These are phyloP conservation scores for Coelinius sp. DNA, from an alignment of 2,888 invertebrate genomes.

Conservation along the genomic window DNA sequence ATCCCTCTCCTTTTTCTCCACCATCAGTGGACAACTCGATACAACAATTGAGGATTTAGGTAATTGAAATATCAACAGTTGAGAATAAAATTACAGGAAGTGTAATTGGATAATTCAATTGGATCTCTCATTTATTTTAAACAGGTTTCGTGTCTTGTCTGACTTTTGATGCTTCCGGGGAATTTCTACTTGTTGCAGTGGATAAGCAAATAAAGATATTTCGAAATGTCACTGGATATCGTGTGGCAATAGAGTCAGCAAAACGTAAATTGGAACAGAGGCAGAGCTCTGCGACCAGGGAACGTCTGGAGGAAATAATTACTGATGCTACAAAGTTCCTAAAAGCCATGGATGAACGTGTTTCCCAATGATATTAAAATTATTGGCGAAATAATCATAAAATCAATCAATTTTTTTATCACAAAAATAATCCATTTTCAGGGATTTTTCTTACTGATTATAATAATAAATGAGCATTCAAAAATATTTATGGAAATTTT, in stretches of 20 bases:
- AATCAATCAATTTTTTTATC: slow-evolving; percentile 14
- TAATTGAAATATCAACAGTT: not conserved
- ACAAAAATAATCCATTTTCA: slow-evolving; percentile 18
- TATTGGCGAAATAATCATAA: too few relatives aligned
- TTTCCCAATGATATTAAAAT: slow-evolving; percentile 51
- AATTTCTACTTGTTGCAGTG: slow-evolving; percentile 81
- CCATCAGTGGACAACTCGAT: slow-evolving; percentile 75
- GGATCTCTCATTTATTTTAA: slow-evolving; percentile 18
- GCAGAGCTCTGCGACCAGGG: slow-evolving; percentile 82
- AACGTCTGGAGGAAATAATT: slow-evolving; percentile 81
- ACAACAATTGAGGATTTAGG: slow-evolving; percentile 77
- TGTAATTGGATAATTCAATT: slow-evolving; percentile 1
- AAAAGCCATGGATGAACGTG: slow-evolving; percentile 59
- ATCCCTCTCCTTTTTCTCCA: slow-evolving; percentile 80
- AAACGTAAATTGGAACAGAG: slow-evolving; percentile 74
- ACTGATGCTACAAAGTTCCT: slow-evolving; percentile 74
- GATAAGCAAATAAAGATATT: slow-evolving; percentile 85
- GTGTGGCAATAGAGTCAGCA: slow-evolving; percentile 71
- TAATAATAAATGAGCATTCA: not conserved
- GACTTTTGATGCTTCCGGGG: slow-evolving; percentile 82
- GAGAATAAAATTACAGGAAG: not conserved
- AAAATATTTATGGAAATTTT: not conserved
- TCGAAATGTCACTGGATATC: slow-evolving; percentile 83
- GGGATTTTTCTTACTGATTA: slow-evolving; percentile 3
- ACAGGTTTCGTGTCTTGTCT: slow-evolving; percentile 80